Evolutionary conservation across 2,113 vertebrate genomes (phyloP).

Genomic region (Bagarius yarrelli): DNA sequence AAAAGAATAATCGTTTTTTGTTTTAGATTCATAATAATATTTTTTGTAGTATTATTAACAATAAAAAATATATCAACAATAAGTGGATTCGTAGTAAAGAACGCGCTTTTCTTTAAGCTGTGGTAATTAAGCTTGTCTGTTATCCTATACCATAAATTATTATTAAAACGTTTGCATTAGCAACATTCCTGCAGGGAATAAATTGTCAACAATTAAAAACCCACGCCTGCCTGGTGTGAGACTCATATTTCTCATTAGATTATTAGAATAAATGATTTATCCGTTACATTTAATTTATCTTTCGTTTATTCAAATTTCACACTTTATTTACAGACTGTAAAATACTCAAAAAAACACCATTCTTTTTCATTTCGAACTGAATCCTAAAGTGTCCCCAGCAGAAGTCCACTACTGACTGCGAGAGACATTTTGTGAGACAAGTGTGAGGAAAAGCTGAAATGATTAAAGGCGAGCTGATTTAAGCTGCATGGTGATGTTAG

Average conservation of each 20-base stretch:
- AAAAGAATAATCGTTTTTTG: too few relatives aligned
- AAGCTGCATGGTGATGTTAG: neutral
- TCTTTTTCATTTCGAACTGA: neutral
- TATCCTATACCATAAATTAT: neutral
- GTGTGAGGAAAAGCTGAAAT: neutral
- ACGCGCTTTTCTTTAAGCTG: neutral
- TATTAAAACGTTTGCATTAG: slow-evolving; percentile 54
- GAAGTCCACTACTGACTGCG: neutral
- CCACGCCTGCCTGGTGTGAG: neutral
- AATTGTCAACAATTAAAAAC: slow-evolving; percentile 72
- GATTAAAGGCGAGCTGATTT: neutral
- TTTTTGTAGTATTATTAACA: too few relatives aligned
- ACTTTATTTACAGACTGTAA: neutral
- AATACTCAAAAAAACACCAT: too few relatives aligned
- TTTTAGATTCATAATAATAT: too few relatives aligned
- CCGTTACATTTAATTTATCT: neutral
- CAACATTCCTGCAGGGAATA: slow-evolving; percentile 70
- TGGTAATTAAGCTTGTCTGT: neutral
- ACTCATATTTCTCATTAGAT: slow-evolving; percentile 1
- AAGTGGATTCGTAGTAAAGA: too few relatives aligned
- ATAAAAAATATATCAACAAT: too few relatives aligned
- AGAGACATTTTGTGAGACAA: neutral
- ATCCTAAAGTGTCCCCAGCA: too few relatives aligned
- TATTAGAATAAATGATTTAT: neutral
- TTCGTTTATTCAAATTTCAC: neutral